phyloP scores from a whole-genome alignment of 2,797 vertebrate genomes.

The Ptychobarbus kaznakovi region DNA sequence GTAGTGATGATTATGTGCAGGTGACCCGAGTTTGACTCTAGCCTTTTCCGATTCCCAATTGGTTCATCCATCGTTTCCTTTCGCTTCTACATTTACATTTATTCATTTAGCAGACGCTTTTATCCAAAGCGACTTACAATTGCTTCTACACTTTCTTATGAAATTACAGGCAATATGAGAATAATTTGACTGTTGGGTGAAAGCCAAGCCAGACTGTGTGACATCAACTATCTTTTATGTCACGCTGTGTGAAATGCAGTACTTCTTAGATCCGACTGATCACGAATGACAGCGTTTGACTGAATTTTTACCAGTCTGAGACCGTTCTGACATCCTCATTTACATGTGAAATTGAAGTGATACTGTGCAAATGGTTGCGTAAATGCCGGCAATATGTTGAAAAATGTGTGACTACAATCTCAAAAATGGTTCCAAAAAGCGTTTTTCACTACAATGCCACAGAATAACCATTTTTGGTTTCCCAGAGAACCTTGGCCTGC shows the following conservation, averaged over 20 bases:
- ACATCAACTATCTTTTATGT: neutral
- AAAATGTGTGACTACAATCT: neutral
- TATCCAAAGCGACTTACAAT: too few relatives aligned
- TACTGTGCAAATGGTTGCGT: neutral
- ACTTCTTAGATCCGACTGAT: neutral
- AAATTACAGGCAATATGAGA: slow-evolving; percentile 28
- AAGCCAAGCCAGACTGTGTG: slow-evolving; percentile 6
- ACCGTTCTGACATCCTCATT: neutral
- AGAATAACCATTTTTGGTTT: too few relatives aligned
- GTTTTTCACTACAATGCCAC: too few relatives aligned
- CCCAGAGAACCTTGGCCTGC: too few relatives aligned
- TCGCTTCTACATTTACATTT: neutral
- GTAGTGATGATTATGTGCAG: neutral
- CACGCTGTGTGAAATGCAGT: neutral
- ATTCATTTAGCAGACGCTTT: too few relatives aligned
- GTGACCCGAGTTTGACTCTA: neutral
- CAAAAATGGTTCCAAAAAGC: neutral
- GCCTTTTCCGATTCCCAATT: neutral
- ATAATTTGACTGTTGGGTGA: slow-evolving; percentile 26
- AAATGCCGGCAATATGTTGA: neutral
- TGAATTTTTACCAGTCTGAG: neutral
- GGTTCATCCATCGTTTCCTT: slow-evolving; percentile 6
- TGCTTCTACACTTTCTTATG: neutral
- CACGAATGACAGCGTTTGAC: neutral
- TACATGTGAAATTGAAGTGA: neutral